phyloP scores from a whole-genome alignment of 1,140 invertebrate species.

The Stratiolaelaps scimitus region DNA sequence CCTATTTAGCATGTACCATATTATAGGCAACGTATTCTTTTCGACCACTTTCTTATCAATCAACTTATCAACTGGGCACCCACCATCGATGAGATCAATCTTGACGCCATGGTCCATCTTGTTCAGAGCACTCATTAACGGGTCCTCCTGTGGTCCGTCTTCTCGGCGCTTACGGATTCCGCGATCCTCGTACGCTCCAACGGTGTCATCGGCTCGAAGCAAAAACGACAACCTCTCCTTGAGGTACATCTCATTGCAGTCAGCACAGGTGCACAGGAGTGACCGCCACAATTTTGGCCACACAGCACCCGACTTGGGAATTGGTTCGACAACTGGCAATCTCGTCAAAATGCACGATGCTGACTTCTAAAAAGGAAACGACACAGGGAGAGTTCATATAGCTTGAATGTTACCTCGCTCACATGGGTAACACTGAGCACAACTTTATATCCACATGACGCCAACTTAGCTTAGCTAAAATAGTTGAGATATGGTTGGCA shows the following conservation, averaged over 20 bases:
- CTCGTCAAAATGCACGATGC: neutral
- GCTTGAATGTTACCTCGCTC: no score
- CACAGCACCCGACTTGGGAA: neutral
- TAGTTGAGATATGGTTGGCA: neutral
- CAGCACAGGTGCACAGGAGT: neutral
- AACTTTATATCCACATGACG: no score
- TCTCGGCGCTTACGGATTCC: neutral
- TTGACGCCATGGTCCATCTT: neutral
- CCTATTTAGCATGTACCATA: no score
- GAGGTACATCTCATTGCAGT: neutral
- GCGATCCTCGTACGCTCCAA: neutral
- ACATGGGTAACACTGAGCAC: no score
- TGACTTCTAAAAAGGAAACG: neutral
- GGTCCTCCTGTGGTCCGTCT: neutral
- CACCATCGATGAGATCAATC: constrained; percentile 13
- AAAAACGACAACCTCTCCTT: neutral
- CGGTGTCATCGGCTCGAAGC: neutral
- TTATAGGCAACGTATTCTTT: no score
- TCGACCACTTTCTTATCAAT: no score
- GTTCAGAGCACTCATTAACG: constrained; percentile 9
- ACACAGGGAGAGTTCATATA: neutral
- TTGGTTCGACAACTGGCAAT: neutral
- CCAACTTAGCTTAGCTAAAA: no score
- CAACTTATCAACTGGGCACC: no score
- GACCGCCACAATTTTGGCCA: constrained; percentile 8